Evolutionary conservation across 2,888 invertebrate species (phyloP).

Genomic region (Nemurella pictetii): DNA sequence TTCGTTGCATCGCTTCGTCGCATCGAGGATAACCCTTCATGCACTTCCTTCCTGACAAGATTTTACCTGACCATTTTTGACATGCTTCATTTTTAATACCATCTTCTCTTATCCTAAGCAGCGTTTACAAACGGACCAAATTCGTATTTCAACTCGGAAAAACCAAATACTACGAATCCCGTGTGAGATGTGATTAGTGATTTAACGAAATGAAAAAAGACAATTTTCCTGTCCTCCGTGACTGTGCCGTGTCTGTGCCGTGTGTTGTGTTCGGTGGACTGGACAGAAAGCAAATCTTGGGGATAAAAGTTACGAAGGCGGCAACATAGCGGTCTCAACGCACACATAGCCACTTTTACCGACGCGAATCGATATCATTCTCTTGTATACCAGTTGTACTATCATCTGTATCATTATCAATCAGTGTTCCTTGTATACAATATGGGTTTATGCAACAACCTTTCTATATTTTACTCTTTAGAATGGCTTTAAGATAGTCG

Average conservation of each 20-base stretch:
- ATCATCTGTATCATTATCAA: neutral
- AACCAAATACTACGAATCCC: neutral
- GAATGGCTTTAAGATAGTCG: too few relatives aligned
- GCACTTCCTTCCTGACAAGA: too few relatives aligned
- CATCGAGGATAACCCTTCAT: too few relatives aligned
- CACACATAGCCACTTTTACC: neutral
- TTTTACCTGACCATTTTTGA: too few relatives aligned
- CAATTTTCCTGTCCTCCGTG: neutral
- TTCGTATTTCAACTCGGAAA: neutral
- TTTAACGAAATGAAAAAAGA: slow-evolving; percentile 9
- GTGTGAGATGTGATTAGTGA: slow-evolving; percentile 26
- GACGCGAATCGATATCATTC: neutral
- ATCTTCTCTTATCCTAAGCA: slow-evolving; percentile 1
- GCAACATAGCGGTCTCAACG: neutral
- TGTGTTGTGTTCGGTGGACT: neutral
- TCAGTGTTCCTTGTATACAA: neutral
- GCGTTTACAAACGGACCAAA: slow-evolving; percentile 30
- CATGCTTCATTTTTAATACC: too few relatives aligned
- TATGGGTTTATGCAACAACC: neutral
- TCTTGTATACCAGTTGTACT: neutral
- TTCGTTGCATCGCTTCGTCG: too few relatives aligned
- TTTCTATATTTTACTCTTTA: neutral
- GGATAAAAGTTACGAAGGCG: neutral
- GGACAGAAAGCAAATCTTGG: neutral
- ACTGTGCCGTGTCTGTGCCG: neutral